Evolutionary conservation across 2,888 invertebrate species (phyloP).

Genomic region (Eugnorisma glareosa): DNA sequence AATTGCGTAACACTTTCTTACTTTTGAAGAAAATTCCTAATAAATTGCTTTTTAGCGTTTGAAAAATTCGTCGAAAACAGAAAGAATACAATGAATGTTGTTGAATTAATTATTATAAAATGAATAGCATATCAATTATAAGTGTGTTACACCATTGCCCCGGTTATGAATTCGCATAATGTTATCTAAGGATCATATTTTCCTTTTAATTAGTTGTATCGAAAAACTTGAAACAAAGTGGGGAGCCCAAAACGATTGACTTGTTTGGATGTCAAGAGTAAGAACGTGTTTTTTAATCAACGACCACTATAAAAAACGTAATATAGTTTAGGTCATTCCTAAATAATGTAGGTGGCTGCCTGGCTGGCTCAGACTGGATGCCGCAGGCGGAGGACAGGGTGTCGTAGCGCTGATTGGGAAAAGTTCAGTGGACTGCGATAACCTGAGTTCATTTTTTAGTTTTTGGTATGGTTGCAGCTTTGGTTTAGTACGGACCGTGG

Average conservation of each 20-base stretch:
- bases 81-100: neutral
- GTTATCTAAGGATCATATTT: neutral
- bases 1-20: neutral
- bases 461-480: too few species aligned
- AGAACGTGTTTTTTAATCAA: neutral
- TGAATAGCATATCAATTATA: neutral
- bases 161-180: neutral
- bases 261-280: neutral
- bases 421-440: neutral
- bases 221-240: neutral
- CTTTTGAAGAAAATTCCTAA: neutral
- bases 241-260: neutral
- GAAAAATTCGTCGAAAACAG: neutral
- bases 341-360: neutral
- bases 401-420: neutral
- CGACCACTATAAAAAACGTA: neutral
- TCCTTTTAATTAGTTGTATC: slow-evolving; percentile 5
- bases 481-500: too few species aligned
- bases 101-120: neutral
- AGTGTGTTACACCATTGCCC: neutral
- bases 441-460: neutral
- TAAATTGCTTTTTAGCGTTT: neutral
- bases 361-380: neutral
- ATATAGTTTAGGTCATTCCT: neutral
- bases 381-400: neutral